These are phyloP conservation scores for Gnathochromis pfefferi DNA, from an alignment of 2,113 vertebrate genomes.

Conservation along the genomic window DNA sequence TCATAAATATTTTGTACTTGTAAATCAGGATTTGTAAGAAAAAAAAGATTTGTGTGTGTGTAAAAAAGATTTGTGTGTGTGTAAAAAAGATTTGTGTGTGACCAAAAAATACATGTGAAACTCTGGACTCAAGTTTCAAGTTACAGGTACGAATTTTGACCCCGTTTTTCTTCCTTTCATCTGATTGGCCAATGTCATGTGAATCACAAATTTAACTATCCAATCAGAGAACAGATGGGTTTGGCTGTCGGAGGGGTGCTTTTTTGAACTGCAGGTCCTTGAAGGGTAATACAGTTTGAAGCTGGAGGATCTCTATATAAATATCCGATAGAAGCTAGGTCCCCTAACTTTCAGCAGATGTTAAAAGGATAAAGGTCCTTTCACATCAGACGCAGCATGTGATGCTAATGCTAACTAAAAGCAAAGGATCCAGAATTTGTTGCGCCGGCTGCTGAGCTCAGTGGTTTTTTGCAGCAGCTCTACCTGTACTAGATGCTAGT, in stretches of 20 bases:
- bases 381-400: background rate
- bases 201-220: background rate
- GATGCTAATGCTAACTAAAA: background rate
- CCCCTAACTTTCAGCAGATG: fast-evolving
- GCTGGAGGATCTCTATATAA: fast-evolving
- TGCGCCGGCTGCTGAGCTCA: fast-evolving
- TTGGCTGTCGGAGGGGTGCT: fast-evolving
- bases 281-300: background rate
- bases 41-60: background rate
- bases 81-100: background rate
- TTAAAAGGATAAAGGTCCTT: background rate
- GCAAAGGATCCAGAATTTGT: background rate
- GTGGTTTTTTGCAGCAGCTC: background rate
- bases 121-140: background rate
- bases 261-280: background rate
- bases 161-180: background rate
- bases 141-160: fast-evolving
- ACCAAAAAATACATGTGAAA: background rate
- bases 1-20: background rate
- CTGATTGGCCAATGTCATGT: background rate
- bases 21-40: background rate
- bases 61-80: background rate
- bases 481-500: background rate
- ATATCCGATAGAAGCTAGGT: background rate
- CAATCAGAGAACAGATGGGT: background rate